Evolutionary conservation across 2,888 invertebrate species (phyloP).

Genomic region (Melinaea menophilus): DNA sequence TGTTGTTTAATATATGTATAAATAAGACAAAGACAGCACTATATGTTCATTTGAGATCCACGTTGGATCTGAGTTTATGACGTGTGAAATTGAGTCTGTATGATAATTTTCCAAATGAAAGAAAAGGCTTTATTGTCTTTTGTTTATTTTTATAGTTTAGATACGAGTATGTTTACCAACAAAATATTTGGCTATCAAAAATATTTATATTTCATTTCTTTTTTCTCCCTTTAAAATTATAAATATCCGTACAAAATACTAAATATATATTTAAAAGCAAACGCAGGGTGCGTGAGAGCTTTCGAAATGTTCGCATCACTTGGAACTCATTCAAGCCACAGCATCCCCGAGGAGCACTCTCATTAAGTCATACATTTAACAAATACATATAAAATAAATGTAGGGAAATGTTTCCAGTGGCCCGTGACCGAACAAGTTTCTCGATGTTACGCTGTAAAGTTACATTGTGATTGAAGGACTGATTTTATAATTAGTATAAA

Average conservation of each 20-base stretch:
- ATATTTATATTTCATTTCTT: neutral
- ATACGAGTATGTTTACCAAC: neutral
- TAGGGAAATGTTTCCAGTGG: neutral
- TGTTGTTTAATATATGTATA: too few relatives aligned
- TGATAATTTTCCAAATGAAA: conserved; percentile 28
- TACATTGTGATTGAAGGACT: too few relatives aligned
- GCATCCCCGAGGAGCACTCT: conserved; percentile 40
- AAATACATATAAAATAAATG: conserved; percentile 19
- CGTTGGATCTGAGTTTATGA: conserved; percentile 29
- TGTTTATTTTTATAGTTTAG: conserved; percentile 16
- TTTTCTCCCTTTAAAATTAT: neutral
- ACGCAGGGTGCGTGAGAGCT: conserved; percentile 1
- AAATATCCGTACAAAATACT: neutral
- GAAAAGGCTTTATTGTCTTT: conserved; percentile 19
- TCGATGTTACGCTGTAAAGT: neutral
- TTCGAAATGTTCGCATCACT: conserved; percentile 27
- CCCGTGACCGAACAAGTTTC: neutral
- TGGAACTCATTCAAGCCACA: conserved; percentile 36
- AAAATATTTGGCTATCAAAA: neutral
- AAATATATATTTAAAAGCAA: neutral
- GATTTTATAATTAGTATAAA: too few relatives aligned
- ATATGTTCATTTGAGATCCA: conserved; percentile 13
- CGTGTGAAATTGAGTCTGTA: conserved; percentile 33
- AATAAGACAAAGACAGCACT: too few relatives aligned
- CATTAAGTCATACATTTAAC: conserved; percentile 52